Percentiles rank a stretch among this genome's conserved stretches.
These are phyloP conservation scores for Pseudococcus jackbeardsleyi DNA, from an alignment of 2,888 invertebrate genomes.

Conservation along the genomic window DNA sequence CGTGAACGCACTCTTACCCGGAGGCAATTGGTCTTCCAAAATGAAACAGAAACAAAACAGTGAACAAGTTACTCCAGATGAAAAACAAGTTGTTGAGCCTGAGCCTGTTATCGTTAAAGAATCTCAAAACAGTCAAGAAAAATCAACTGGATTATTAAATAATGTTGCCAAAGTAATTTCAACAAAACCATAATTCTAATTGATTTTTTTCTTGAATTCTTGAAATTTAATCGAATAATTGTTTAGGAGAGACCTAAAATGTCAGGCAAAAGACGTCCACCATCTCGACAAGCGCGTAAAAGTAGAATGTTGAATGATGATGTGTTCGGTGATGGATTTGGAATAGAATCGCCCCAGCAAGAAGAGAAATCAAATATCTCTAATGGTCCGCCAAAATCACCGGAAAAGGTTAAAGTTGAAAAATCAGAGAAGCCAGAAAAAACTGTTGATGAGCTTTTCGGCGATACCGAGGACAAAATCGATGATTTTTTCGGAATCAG, in stretches of 20 bases:
- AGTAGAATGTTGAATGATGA: background rate
- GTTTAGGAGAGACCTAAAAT: conserved; percentile 56
- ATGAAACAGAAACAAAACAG: background rate
- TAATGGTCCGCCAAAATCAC: background rate
- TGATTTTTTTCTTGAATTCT: background rate
- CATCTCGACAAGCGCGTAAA: conserved; percentile 48
- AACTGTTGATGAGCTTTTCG: background rate
- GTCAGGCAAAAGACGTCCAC: conserved; percentile 55
- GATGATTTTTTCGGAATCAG: conserved; percentile 3
- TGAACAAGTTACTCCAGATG: background rate
- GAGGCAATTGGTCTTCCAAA: conserved; percentile 41
- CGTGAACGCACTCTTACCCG: conserved; percentile 62
- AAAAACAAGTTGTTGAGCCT: background rate
- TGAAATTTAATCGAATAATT: background rate
- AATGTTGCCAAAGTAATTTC: conserved; percentile 23
- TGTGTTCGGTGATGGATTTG: background rate
- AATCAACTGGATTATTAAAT: background rate
- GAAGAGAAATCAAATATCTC: background rate
- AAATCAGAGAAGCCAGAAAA: background rate
- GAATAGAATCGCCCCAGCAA: background rate
- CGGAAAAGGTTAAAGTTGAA: background rate
- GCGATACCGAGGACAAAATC: background rate
- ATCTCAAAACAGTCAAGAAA: background rate
- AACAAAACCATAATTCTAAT: background rate
- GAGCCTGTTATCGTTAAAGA: background rate